phyloP scores from a whole-genome alignment of 1,140 invertebrate species.

The Cryptotermes secundus region DNA sequence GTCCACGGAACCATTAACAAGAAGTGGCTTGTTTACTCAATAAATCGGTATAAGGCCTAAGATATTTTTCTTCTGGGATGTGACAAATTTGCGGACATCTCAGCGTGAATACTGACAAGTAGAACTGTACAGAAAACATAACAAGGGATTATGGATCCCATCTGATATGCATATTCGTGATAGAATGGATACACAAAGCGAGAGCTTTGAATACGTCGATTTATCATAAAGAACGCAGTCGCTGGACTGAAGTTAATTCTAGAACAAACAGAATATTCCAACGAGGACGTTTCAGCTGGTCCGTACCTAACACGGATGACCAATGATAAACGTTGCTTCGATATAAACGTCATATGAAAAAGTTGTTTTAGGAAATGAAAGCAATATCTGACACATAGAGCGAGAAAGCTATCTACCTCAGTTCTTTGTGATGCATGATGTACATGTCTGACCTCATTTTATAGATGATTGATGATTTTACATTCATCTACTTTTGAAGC shows the following conservation, averaged over 20 bases:
- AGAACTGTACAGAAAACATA: neutral
- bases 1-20: no score
- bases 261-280: neutral
- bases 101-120: no score
- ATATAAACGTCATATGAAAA: neutral
- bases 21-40: no score
- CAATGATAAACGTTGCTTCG: neutral
- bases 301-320: neutral
- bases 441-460: neutral
- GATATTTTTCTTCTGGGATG: no score
- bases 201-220: neutral
- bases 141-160: neutral
- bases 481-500: neutral
- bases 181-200: neutral
- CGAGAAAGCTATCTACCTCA: neutral
- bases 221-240: neutral
- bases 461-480: neutral
- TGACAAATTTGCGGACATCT: no score
- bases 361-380: conserved; percentile 4
- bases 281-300: neutral
- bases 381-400: neutral
- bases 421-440: neutral
- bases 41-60: no score
- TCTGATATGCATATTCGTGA: neutral
- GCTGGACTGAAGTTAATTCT: neutral